Base-by-base conservation (phyloP, 2,888 invertebrate species). In the Pocota personata region DNA sequence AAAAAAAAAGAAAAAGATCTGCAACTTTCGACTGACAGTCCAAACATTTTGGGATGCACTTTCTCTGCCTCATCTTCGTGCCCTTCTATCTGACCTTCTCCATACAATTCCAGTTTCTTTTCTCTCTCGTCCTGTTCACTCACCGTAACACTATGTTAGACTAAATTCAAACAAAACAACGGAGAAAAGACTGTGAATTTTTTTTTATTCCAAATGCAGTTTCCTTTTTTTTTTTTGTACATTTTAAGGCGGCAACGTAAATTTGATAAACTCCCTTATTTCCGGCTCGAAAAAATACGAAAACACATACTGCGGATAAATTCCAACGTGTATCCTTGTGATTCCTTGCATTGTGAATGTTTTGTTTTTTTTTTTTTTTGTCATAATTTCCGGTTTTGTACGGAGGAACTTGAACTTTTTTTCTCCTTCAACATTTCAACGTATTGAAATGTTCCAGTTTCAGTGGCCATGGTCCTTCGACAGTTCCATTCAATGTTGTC, bases 391-490 rank as follows among this genome's bases (percentile, higher is more conserved):
- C 40, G 40, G 16, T 50, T 52, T 5, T 14, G 37, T 10, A n/a
- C 6, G 21, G n/a, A 21, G 35, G 48, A 48, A 35, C 19, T 30
- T 8, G 1, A n/a, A 7, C 21, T 71, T 60, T 71, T 78, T 19
- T 5, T 7, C 10, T 57, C 14, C 16, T 35, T 16, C 19, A 48
- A 58, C 48, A 14, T 2, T 43, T 24, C 52, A 72, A 8, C 8
- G 12, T 21, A 79, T 79, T 79, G 57, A 79, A 66, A 66, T 57
- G 37, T 72, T 72, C 19, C 40, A 46, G 8, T 3, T 72, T 16
- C 40, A 46, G 8, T 3, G 43, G 46, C 16, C 46, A 35, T 19
- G 55, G 78, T 72, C 43, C 71, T 71, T 71, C 55, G 52, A 57
- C 32, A 24, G 35, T 46, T 46, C 43, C 16, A 30, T 62, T 52